These are phyloP conservation scores for Helicoverpa zea DNA, from an alignment of 1,140 invertebrate genomes.

Conservation along the genomic window DNA sequence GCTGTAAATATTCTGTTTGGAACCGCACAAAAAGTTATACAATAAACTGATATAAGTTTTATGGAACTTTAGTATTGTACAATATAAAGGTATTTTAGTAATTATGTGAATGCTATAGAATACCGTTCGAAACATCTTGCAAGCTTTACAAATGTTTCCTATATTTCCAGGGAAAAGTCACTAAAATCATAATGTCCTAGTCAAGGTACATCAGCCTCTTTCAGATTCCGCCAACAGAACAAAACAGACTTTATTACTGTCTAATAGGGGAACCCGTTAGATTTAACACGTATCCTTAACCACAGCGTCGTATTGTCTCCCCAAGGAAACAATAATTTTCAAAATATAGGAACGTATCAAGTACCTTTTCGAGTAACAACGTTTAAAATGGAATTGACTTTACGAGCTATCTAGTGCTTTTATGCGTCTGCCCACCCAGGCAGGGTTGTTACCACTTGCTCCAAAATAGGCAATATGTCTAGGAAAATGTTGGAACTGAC, in stretches of 20 bases:
- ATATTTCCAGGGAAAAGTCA: too few relatives aligned
- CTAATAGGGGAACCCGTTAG: slow-evolving; percentile 20
- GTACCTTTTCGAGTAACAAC: slow-evolving; percentile 41
- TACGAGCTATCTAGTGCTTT: slow-evolving; percentile 44
- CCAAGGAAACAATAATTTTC: slow-evolving; percentile 36
- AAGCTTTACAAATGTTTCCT: too few relatives aligned
- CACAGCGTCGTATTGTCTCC: slow-evolving; percentile 15
- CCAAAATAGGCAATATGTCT: background rate
- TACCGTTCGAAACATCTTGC: too few relatives aligned
- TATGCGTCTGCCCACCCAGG: slow-evolving; percentile 42
- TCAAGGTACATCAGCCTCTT: background rate
- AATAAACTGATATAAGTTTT: too few relatives aligned
- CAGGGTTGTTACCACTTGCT: slow-evolving; percentile 6
- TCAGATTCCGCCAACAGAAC: background rate
- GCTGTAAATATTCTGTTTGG: too few relatives aligned
- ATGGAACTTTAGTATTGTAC: too few relatives aligned
- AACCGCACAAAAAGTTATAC: too few relatives aligned
- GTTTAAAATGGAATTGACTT: slow-evolving; percentile 44
- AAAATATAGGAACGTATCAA: slow-evolving; percentile 40
- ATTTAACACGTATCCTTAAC: slow-evolving; percentile 18
- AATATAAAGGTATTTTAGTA: too few relatives aligned
- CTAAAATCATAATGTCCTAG: slow-evolving; percentile 10
- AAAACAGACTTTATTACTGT: slow-evolving; percentile 1
- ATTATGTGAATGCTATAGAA: too few relatives aligned
- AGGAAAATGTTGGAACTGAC: background rate